Evolutionary conservation across 2,888 invertebrate species (phyloP).

Genomic region (Trichopria drosophilae): DNA sequence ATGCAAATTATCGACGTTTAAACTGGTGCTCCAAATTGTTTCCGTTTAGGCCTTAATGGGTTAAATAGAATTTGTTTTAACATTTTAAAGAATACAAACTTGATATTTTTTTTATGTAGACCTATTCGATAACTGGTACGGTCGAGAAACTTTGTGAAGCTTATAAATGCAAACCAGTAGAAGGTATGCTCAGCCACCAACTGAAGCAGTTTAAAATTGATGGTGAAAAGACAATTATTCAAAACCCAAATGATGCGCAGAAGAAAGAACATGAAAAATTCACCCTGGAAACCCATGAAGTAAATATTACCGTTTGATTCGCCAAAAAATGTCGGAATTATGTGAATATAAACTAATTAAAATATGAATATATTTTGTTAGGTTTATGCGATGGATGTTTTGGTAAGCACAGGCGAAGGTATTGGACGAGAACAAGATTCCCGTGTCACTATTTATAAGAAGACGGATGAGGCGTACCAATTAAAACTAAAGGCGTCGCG

Average conservation of each 20-base stretch:
- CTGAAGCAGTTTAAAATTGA: constrained; percentile 95
- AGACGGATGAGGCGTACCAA: constrained; percentile 96
- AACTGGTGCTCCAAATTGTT: too few species aligned
- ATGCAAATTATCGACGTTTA: too few species aligned
- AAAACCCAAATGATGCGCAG: constrained; percentile 96
- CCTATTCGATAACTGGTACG: constrained; percentile 86
- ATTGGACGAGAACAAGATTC: constrained; percentile 91
- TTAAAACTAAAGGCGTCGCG: constrained; percentile 96
- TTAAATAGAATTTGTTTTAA: too few species aligned
- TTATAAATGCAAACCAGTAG: constrained; percentile 96
- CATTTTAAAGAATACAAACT: not conserved
- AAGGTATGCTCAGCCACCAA: constrained; percentile 94
- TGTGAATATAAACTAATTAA: not conserved
- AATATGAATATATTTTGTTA: constrained; percentile 27
- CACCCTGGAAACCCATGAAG: constrained; percentile 93
- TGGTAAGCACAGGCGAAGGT: constrained; percentile 94
- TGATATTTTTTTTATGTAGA: constrained; percentile 61
- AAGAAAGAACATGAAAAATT: constrained; percentile 97
- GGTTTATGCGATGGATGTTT: constrained; percentile 96
- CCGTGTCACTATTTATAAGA: constrained; percentile 96
- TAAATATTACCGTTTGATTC: constrained; percentile 28
- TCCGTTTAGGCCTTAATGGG: too few species aligned
- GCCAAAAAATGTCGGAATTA: too few species aligned
- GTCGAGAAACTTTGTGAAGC: constrained; percentile 91
- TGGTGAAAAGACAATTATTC: constrained; percentile 95